These are phyloP conservation scores for Campopleginae sp. DNA, from an alignment of 2,888 invertebrate genomes.

Conservation along the genomic window DNA sequence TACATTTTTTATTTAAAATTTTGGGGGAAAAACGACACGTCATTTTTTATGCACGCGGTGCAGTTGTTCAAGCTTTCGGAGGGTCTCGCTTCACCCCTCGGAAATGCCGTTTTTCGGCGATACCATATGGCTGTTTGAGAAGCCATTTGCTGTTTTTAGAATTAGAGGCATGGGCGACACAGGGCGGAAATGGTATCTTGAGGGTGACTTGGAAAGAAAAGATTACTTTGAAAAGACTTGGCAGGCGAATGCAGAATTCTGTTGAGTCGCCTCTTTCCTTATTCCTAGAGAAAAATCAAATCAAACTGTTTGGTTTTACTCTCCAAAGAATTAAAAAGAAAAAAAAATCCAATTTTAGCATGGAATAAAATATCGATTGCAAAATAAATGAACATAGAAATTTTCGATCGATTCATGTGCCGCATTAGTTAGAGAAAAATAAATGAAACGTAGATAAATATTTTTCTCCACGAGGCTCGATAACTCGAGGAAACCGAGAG, in stretches of 20 bases:
- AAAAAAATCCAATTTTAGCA: background rate
- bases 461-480: no score
- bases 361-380: no score
- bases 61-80: slow-evolving; percentile 13
- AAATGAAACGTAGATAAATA: no score
- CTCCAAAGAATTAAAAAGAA: background rate
- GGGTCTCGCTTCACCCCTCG: slow-evolving; percentile 14
- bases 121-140: slow-evolving; percentile 39
- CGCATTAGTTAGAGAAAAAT: no score
- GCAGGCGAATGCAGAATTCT: slow-evolving; percentile 19
- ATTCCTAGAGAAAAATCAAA: background rate
- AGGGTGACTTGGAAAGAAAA: slow-evolving; percentile 3
- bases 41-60: background rate
- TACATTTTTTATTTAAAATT: background rate
- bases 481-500: no score
- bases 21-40: slow-evolving; percentile 26
- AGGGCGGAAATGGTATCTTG: slow-evolving; percentile 17
- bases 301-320: no score
- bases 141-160: slow-evolving; percentile 38
- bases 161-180: background rate
- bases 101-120: slow-evolving; percentile 3
- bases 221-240: slow-evolving; percentile 8
- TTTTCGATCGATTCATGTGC: no score
- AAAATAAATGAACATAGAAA: no score
- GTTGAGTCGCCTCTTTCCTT: background rate